Percentiles rank a stretch among this genome's conserved stretches.
These are phyloP conservation scores for Rhinichthys osculus DNA, from an alignment of 2,797 vertebrate genomes.

Conservation along the genomic window DNA sequence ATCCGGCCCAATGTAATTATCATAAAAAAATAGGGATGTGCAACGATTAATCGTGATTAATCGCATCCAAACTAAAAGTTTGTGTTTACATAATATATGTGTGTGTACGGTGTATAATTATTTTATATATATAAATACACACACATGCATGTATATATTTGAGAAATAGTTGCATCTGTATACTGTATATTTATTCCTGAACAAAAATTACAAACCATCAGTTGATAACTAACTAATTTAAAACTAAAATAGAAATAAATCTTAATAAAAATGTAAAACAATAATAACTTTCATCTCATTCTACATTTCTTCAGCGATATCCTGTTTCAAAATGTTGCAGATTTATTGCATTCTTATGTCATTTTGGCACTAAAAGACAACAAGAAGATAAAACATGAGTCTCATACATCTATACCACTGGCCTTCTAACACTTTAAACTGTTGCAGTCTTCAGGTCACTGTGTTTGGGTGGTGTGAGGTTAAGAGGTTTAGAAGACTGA, in stretches of 20 bases:
- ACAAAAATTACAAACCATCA: background rate
- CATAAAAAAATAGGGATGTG: too few species aligned
- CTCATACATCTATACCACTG: conserved; percentile 11
- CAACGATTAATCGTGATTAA: too few species aligned
- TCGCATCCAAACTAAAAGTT: too few species aligned
- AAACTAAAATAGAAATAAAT: background rate
- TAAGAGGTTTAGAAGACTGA: conserved; percentile 57
- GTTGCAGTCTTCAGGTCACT: conserved; percentile 35
- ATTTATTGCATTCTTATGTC: background rate
- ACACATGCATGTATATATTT: too few species aligned
- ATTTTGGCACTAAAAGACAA: background rate
- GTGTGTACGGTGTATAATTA: too few species aligned
- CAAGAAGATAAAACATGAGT: background rate
- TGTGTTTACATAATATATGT: too few species aligned
- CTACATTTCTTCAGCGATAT: background rate
- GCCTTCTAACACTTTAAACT: conserved; percentile 30
- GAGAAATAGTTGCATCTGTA: too few species aligned
- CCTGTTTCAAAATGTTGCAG: background rate
- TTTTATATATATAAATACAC: too few species aligned
- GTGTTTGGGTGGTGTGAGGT: conserved; percentile 40
- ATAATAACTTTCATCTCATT: background rate
- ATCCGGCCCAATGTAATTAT: background rate
- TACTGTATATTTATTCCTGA: too few species aligned
- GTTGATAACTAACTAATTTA: background rate
- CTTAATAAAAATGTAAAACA: background rate